These are phyloP conservation scores for Euclidia mi DNA, from an alignment of 2,888 invertebrate genomes.

Conservation along the genomic window DNA sequence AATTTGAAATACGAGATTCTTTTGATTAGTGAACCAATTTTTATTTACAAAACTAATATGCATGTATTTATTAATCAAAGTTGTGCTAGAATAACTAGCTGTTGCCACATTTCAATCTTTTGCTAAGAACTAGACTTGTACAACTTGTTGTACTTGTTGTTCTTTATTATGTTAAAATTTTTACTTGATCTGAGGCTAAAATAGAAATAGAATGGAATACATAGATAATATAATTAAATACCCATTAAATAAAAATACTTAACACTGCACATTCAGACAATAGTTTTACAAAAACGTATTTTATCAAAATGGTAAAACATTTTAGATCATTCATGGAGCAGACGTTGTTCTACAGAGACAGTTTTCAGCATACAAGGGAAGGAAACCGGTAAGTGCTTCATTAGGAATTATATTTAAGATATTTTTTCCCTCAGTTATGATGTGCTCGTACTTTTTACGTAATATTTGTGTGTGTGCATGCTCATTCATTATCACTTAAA, in stretches of 20 bases:
- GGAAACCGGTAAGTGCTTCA: constrained; percentile 90
- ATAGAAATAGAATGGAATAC: too few relatives aligned
- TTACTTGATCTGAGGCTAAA: too few relatives aligned
- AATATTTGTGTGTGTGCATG: constrained; percentile 28
- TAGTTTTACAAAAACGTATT: too few relatives aligned
- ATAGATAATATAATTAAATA: too few relatives aligned
- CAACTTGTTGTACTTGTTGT: too few relatives aligned
- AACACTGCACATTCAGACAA: too few relatives aligned
- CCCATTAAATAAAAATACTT: too few relatives aligned
- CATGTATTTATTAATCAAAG: too few relatives aligned
- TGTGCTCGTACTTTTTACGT: not conserved
- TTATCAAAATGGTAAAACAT: constrained; percentile 13
- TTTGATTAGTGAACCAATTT: not conserved
- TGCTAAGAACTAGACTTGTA: too few relatives aligned
- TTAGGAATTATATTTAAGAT: not conserved
- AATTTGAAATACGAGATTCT: constrained; percentile 1
- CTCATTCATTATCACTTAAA: not conserved
- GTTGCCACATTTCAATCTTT: too few relatives aligned
- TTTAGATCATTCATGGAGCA: constrained; percentile 77
- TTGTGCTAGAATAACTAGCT: too few relatives aligned
- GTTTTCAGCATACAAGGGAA: constrained; percentile 91
- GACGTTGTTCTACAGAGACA: constrained; percentile 88
- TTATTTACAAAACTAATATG: not conserved
- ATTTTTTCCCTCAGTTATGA: not conserved
- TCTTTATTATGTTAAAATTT: too few relatives aligned